Percentiles rank a stretch among this genome's conserved stretches.
Evolutionary conservation across 2,797 vertebrate genomes (phyloP).

Genomic region (Crenuchus spilurus): DNA sequence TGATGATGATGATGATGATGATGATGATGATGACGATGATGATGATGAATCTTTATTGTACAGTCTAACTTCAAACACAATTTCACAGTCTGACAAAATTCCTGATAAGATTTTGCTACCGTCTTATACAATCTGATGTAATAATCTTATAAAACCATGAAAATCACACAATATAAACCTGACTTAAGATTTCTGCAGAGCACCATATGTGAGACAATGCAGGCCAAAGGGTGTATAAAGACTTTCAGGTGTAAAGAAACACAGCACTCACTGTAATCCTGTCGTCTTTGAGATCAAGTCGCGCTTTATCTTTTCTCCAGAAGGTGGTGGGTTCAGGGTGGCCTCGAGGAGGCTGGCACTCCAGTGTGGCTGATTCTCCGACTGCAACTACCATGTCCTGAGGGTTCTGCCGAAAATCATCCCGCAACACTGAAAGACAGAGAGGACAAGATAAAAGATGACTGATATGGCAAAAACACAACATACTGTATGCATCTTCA

Average conservation of each 20-base stretch:
- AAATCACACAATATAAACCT: too few species aligned
- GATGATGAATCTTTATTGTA: too few species aligned
- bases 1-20: too few species aligned
- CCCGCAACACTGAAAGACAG: conserved; percentile 84
- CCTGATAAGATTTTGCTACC: too few species aligned
- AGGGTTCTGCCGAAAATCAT: conserved; percentile 96
- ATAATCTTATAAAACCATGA: too few species aligned
- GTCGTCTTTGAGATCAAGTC: conserved; percentile 90
- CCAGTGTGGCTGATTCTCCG: conserved; percentile 89
- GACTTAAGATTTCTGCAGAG: too few species aligned
- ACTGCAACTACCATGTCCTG: conserved; percentile 91
- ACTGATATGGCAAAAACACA: too few species aligned
- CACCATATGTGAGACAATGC: not conserved
- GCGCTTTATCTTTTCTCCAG: conserved; percentile 95
- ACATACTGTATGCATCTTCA: too few species aligned
- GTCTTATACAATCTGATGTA: too few species aligned
- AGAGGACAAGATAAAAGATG: not conserved
- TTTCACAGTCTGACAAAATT: too few species aligned
- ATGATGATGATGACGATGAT: too few species aligned
- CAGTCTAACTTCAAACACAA: too few species aligned
- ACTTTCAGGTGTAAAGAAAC: conserved; percentile 6
- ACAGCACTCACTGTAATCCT: conserved; percentile 83
- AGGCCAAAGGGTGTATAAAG: not conserved
- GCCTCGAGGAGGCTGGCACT: conserved; percentile 93
- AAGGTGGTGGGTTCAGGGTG: conserved; percentile 95